Evolutionary conservation across 2,113 vertebrate genomes (phyloP).

Genomic region (Oceanodroma tethys): DNA sequence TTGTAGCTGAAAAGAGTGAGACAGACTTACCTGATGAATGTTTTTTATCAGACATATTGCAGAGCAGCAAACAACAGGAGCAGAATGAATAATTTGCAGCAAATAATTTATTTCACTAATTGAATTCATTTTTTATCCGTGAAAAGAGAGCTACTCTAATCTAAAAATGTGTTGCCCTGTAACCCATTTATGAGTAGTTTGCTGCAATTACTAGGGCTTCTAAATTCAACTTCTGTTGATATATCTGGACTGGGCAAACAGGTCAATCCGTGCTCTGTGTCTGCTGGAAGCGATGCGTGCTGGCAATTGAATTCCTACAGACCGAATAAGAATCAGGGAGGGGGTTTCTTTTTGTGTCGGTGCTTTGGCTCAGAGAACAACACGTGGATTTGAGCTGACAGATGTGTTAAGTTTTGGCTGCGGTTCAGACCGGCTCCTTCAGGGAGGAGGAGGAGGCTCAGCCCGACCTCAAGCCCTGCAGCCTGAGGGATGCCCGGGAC

Average conservation of each 20-base stretch:
- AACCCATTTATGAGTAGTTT: background rate
- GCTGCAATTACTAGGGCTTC: background rate
- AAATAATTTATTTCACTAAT: background rate
- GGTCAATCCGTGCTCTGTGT: background rate
- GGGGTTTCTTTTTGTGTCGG: fast-evolving
- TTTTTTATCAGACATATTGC: background rate
- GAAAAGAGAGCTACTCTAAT: background rate
- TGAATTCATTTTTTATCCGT: background rate
- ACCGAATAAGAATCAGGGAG: background rate
- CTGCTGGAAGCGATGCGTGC: background rate
- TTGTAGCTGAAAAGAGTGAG: background rate
- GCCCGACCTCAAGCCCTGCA: background rate
- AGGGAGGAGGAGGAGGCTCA: background rate
- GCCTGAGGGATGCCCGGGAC: fast-evolving
- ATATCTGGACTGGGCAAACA: background rate
- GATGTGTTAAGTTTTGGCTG: background rate
- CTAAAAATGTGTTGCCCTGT: background rate
- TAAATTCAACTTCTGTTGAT: background rate
- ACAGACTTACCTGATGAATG: background rate
- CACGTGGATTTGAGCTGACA: background rate
- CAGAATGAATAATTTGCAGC: background rate
- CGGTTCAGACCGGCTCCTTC: background rate
- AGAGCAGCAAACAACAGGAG: background rate
- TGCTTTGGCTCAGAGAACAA: background rate
- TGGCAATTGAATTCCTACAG: background rate